Evolutionary conservation across 2,113 vertebrate species (phyloP).

Genomic region (Sebastes fasciatus): DNA sequence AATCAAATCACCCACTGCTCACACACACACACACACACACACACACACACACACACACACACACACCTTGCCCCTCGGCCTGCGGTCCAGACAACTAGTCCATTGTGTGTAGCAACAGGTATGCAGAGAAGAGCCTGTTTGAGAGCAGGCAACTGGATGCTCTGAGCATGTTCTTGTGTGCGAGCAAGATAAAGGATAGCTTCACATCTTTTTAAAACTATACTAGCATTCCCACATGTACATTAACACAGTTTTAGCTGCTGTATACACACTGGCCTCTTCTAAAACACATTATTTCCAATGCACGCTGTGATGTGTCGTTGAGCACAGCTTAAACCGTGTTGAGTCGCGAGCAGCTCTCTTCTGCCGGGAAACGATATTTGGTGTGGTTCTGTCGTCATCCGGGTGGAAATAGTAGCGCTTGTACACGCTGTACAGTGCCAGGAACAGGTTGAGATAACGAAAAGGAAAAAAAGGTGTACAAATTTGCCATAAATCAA

Average conservation of each 20-base stretch:
- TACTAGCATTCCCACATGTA: neutral
- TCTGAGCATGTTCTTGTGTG: slow-evolving; percentile 54
- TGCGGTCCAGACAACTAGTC: slow-evolving; percentile 83
- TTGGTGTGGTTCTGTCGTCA: no score
- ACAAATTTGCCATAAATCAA: no score
- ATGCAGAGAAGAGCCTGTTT: slow-evolving; percentile 66
- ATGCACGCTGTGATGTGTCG: no score
- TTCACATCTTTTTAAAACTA: neutral
- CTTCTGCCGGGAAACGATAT: no score
- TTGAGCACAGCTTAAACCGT: no score
- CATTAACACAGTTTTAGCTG: neutral
- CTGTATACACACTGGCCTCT: neutral
- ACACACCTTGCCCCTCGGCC: slow-evolving; percentile 59
- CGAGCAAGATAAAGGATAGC: neutral
- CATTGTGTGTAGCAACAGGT: slow-evolving; percentile 86
- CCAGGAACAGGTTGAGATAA: no score
- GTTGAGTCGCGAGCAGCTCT: no score
- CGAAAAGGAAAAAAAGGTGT: no score
- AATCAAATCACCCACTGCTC: slow-evolving; percentile 45
- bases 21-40: slow-evolving; percentile 37
- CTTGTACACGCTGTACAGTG: no score
- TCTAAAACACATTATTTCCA: neutral
- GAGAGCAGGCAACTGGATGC: slow-evolving; percentile 71
- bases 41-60: slow-evolving; percentile 33
- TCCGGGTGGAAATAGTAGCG: no score